phyloP scores from a whole-genome alignment of 2,797 vertebrate genomes.

The Macroramphosus scolopax region DNA sequence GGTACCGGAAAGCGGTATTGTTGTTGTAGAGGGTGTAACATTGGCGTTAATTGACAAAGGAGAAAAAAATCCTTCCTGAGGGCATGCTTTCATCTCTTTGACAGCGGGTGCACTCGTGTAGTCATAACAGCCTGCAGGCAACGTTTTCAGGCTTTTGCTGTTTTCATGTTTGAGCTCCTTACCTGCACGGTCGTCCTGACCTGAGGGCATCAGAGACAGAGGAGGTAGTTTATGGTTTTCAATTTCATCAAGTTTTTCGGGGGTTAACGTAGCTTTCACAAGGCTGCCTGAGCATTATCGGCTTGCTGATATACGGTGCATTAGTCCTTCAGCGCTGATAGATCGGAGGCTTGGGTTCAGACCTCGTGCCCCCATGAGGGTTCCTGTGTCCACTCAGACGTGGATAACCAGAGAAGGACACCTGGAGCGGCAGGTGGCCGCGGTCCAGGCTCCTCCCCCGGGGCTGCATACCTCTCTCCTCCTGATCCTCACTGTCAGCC shows the following conservation, averaged over 20 bases:
- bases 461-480: conserved; percentile 59
- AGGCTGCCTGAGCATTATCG: conserved; percentile 54
- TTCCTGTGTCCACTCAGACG: conserved; percentile 64
- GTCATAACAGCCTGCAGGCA: conserved; percentile 75
- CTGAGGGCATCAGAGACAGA: no score
- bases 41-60: conserved; percentile 75
- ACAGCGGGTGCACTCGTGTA: conserved; percentile 71
- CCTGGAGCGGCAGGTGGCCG: conserved; percentile 75
- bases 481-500: conserved; percentile 50
- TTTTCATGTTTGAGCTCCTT: conserved; percentile 26
- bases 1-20: conserved; percentile 62
- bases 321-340: conserved; percentile 59
- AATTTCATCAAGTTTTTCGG: not conserved
- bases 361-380: conserved; percentile 39
- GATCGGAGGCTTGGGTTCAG: conserved; percentile 45
- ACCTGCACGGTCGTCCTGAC: no score
- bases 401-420: conserved; percentile 64
- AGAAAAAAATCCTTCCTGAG: conserved; percentile 64
- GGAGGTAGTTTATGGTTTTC: not conserved
- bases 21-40: conserved; percentile 79
- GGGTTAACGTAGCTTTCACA: no score
- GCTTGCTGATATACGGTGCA: conserved; percentile 59
- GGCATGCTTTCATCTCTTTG: conserved; percentile 78
- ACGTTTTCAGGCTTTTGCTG: conserved; percentile 45
- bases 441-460: conserved; percentile 57